Evolutionary conservation across 2,797 vertebrate species (phyloP).

Genomic region (Gephyroberyx darwinii): DNA sequence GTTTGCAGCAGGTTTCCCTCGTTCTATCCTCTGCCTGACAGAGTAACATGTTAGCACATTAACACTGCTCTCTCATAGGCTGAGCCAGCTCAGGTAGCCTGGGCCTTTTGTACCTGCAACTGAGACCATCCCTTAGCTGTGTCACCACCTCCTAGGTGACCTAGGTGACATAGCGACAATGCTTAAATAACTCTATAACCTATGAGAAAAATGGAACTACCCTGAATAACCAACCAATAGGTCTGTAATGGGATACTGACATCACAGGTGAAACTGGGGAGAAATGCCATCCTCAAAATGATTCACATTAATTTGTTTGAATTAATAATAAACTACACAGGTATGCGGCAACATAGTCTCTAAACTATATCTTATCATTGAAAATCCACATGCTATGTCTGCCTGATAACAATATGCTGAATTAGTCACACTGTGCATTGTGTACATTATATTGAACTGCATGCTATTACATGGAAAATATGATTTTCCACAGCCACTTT

Average conservation of each 20-base stretch:
- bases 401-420: conserved; percentile 16
- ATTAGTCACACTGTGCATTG: conserved; percentile 17
- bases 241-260: conserved; percentile 38
- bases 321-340: conserved; percentile 1
- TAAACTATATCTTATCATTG: conserved; percentile 11
- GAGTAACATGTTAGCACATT: conserved; percentile 36
- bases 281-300: conserved; percentile 4
- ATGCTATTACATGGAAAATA: conserved; percentile 64
- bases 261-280: conserved; percentile 18
- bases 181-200: conserved; percentile 62
- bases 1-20: too few relatives aligned
- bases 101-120: conserved; percentile 59
- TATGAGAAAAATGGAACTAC: conserved; percentile 53
- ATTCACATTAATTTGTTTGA: neutral
- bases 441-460: conserved; percentile 46
- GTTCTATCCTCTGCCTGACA: neutral
- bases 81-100: conserved; percentile 59
- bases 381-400: conserved; percentile 23
- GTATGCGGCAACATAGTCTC: neutral
- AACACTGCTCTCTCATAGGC: conserved; percentile 58
- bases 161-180: conserved; percentile 63
- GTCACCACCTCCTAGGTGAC: conserved; percentile 60
- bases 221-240: conserved; percentile 49
- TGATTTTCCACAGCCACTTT: conserved; percentile 68
- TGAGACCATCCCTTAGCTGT: conserved; percentile 65